Evolutionary conservation across 2,797 vertebrate species (phyloP).

Genomic region (Micrastur ruficollis): DNA sequence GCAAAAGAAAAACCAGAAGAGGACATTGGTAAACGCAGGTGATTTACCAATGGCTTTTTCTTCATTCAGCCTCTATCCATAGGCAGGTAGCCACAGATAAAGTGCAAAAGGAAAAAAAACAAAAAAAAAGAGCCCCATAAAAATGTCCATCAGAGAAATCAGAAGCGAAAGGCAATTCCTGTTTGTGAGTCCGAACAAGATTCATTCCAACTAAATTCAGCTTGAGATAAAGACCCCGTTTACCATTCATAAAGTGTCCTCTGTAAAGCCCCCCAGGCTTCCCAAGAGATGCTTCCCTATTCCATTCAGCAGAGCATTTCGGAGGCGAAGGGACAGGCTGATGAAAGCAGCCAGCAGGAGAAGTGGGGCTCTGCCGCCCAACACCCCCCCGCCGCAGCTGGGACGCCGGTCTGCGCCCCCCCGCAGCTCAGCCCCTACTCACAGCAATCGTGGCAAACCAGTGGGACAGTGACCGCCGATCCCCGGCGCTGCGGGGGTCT

Average conservation of each 20-base stretch:
- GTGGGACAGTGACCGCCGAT: background rate
- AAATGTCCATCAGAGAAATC: background rate
- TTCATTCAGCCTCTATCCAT: background rate
- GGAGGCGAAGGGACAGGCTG: background rate
- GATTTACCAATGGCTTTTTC: background rate
- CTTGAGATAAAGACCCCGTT: background rate
- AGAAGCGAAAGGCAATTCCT: background rate
- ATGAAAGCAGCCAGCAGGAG: background rate
- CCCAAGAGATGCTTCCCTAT: background rate
- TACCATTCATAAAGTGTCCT: background rate
- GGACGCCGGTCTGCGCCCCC: background rate
- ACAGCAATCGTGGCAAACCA: accelerated
- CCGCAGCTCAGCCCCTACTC: background rate
- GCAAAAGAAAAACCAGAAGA: background rate
- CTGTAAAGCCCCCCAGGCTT: background rate
- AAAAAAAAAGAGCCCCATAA: background rate
- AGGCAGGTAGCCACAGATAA: background rate
- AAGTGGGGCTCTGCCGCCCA: background rate
- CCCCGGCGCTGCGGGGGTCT: too few relatives aligned
- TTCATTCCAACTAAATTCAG: background rate
- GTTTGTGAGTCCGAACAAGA: background rate
- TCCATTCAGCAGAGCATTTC: background rate
- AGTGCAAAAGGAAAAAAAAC: background rate
- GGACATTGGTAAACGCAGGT: background rate
- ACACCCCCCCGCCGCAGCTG: accelerated